Evolutionary conservation across 2,797 vertebrate genomes (phyloP), one percentile per base, ranked within the genome.

Genomic region (Artibeus jamaicensis): DNA sequence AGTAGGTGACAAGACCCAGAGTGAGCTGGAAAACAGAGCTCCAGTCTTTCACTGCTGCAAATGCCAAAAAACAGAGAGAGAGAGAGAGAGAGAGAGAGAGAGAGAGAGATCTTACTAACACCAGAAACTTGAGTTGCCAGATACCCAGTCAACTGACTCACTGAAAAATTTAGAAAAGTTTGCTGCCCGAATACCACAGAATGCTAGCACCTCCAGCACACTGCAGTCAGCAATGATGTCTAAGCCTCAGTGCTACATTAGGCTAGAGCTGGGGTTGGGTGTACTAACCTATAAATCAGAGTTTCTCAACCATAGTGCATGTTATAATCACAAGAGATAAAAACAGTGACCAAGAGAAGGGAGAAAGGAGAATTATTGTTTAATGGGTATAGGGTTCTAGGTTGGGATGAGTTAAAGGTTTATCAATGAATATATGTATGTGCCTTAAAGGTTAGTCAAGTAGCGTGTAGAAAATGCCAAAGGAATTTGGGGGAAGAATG

Each of bases 361-460:
- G 24, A 14, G 8, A 16, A 44, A 39, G 29, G 34, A 24, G 29
- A 81, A 48, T 73, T 53, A 22, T 53, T 82, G 55, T 85, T 77
- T 68, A 57, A 82, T 93, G 55, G 32, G 19, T 67, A 74, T 12
- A 67, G 21, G 65, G 76, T 68, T 83, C 68, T 70, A n/a, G 4
- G 68, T 53, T 65, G 77, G 9, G 37, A 53, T 65, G 57, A 65
- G 5, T 29, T 94, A 50, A 87, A 65, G 39, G 59, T 74, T 88
- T 76, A 70, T 71, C 57, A n/a, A 9, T 42, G 46, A 89, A 50
- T 44, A 32, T n/a, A 59, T 73, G 62, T n/a, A 59, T 79, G 62
- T 85, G 24, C 59, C 55, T 89, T 94, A 65, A 57, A 94, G 79
- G 73, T 85, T n/a, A 73, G n/a, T 94, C 62, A 74, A 74, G 46